A percentile compares a stretch with the other conserved stretches of the same genome.
phyloP scores from a whole-genome alignment of 2,797 vertebrate species.

The Podargus strigoides region DNA sequence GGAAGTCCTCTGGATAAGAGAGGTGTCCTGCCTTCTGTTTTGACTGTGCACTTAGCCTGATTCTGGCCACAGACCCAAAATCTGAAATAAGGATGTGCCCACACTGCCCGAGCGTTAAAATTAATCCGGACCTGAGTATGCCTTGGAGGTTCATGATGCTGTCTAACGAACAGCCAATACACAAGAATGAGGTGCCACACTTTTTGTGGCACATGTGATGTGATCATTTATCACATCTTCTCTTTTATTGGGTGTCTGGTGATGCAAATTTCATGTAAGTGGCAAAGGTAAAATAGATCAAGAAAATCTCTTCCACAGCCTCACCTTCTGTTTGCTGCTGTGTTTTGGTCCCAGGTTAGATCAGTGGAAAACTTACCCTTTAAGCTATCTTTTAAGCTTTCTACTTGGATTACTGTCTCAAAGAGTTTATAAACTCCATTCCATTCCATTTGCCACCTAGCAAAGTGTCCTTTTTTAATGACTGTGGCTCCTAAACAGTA shows the following conservation, averaged over 20 bases:
- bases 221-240: accelerated
- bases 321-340: not conserved
- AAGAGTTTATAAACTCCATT: not conserved
- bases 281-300: not conserved
- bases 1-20: not conserved
- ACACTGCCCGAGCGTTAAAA: not conserved
- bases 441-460: not conserved
- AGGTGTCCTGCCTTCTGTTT: not conserved
- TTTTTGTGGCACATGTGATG: not conserved
- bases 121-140: not conserved
- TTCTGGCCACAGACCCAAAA: not conserved
- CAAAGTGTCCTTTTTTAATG: not conserved
- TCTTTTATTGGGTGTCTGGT: not conserved
- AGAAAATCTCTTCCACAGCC: not conserved
- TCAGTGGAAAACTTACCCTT: not conserved
- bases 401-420: not conserved
- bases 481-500: not conserved
- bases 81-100: not conserved
- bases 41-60: not conserved
- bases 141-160: not conserved
- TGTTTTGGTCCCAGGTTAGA: not conserved
- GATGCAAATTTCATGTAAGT: not conserved
- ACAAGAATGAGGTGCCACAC: not conserved
- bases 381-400: not conserved
- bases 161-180: accelerated